A percentile compares a stretch with the other conserved stretches of the same genome.
phyloP scores from a whole-genome alignment of 2,113 vertebrate species.

The Proteles cristata region DNA sequence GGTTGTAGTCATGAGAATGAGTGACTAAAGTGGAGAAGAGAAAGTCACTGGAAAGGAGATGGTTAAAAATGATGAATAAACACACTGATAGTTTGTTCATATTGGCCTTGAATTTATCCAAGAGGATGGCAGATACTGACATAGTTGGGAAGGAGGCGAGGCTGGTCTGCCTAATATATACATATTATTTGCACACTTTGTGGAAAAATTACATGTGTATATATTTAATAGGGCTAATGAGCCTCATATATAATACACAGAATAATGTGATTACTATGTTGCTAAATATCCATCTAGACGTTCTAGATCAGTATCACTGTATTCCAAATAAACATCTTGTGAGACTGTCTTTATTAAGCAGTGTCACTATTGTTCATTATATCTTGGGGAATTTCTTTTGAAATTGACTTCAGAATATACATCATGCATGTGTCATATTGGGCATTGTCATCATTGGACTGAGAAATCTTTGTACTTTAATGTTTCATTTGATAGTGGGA shows the following conservation, averaged over 20 bases:
- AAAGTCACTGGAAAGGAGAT: neutral
- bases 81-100: neutral
- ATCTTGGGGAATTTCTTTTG: conserved; percentile 32
- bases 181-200: neutral
- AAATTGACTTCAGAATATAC: neutral
- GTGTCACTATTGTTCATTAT: neutral
- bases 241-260: neutral
- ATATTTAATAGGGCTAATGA: neutral
- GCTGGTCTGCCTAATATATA: neutral
- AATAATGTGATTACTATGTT: neutral
- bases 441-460: neutral
- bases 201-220: neutral
- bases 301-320: neutral
- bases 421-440: neutral
- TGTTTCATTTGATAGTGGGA: conserved; percentile 17
- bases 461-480: conserved; percentile 21
- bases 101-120: neutral
- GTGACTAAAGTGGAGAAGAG: neutral
- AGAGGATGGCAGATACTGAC: neutral
- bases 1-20: neutral
- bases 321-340: neutral
- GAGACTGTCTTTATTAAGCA: neutral
- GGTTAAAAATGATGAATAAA: neutral
- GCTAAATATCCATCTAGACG: neutral
- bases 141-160: neutral